phyloP scores from a whole-genome alignment of 2,888 invertebrate genomes.

The Phytoseiulus persimilis region DNA sequence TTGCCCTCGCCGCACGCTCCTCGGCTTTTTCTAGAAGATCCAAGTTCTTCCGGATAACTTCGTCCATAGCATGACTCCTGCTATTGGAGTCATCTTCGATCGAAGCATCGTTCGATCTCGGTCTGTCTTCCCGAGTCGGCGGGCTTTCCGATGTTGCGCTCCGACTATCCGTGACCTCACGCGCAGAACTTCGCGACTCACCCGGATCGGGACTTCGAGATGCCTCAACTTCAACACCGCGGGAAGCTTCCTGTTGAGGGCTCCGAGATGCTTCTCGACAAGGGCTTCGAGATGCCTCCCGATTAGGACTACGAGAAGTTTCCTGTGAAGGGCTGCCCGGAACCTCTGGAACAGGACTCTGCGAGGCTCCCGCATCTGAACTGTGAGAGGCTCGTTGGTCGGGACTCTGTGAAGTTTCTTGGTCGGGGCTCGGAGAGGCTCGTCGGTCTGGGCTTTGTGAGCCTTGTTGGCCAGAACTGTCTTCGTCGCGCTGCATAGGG shows the following conservation, averaged over 20 bases:
- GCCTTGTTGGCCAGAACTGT: neutral
- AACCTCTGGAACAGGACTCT: neutral
- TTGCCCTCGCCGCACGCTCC: neutral
- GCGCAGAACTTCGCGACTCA: neutral
- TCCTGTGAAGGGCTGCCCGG: neutral
- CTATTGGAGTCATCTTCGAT: neutral
- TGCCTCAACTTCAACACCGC: neutral
- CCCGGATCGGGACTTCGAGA: neutral
- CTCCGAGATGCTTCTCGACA: neutral
- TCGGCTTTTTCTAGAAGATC: neutral
- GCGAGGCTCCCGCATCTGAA: neutral
- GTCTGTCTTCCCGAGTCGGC: neutral
- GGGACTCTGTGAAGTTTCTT: neutral
- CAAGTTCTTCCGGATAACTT: slow-evolving; percentile 7
- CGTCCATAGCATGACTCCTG: neutral
- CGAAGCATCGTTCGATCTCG: neutral
- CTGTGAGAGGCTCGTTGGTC: neutral
- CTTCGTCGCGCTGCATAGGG: neutral
- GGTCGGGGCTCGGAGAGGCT: neutral
- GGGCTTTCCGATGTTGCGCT: neutral
- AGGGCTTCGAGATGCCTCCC: neutral
- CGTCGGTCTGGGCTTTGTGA: neutral
- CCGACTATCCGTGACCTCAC: neutral
- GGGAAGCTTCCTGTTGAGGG: neutral
- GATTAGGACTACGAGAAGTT: neutral